phyloP scores from a whole-genome alignment of 2,888 invertebrate species.

The Erebia epiphron region DNA sequence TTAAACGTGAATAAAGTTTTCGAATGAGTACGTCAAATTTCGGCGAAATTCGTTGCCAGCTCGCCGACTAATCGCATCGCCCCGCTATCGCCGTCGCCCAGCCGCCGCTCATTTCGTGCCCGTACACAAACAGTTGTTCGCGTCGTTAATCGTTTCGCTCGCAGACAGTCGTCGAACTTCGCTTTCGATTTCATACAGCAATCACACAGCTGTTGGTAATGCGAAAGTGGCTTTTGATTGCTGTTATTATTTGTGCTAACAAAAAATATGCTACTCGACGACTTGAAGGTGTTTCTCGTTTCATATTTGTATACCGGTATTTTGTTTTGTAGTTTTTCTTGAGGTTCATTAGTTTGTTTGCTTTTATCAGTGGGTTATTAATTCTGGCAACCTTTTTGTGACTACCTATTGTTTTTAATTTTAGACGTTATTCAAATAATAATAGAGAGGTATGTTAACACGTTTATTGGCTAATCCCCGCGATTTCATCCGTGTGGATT shows the following conservation, averaged over 20 bases:
- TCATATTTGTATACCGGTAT: conserved; percentile 8
- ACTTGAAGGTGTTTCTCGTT: conserved; percentile 2
- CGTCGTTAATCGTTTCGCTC: conserved; percentile 47
- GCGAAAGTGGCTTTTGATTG: conserved; percentile 37
- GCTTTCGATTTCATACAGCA: conserved; percentile 58
- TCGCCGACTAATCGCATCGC: no score
- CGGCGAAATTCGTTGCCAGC: no score
- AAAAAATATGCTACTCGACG: conserved; percentile 12
- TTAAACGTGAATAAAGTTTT: no score
- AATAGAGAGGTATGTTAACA: not conserved
- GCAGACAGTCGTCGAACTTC: conserved; percentile 42
- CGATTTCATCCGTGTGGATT: no score
- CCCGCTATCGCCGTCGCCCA: no score
- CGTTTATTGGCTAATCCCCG: not conserved
- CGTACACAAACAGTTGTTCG: conserved; percentile 39
- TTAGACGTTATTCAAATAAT: conserved; percentile 5
- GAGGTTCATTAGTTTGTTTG: not conserved
- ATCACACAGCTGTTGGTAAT: conserved; percentile 31
- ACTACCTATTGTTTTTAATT: not conserved
- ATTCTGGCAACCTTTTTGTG: conserved; percentile 9
- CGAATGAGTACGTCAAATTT: no score
- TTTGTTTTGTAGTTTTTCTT: conserved; percentile 2
- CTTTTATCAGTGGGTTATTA: not conserved
- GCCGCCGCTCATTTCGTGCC: no score
- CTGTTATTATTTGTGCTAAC: conserved; percentile 28